Evolutionary conservation across 2,888 invertebrate genomes (phyloP), one percentile per base, ranked within the genome.

Genomic region (Hemicrepidius hirtus): DNA sequence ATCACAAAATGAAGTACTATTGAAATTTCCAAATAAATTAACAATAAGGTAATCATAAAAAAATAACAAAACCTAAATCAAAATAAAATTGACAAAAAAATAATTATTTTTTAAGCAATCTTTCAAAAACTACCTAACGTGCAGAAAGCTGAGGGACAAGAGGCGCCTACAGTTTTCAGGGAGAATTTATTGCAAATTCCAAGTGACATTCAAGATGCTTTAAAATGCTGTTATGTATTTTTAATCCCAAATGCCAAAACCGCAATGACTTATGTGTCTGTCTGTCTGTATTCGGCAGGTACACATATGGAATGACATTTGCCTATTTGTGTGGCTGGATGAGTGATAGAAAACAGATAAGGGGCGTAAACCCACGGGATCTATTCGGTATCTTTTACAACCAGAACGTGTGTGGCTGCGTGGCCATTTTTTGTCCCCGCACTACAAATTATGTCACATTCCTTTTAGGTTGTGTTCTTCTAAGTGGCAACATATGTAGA

Each of bases 281-380:
- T 57, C 35, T 18, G 57, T 35, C 16, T 57, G 18, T 32, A 12
- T 32, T 18, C 18, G 18, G 24, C 57, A 57, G 57, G 57, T 63
- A 46, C 46, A 44, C 16, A 35, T n/a, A n/a, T 32, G 5, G 18
- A 63, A 49, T 46, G 20, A 18, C 46, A 35, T 57, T 57, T 40
- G 62, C 41, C 72, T 59, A 68, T 72, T 44, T 80, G 81, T 81
- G 82, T 81, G 81, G 81, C 79, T 76, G 79, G 80, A 76, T 73
- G 79, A 82, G 76, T 81, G 83, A 83, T 80, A 79, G 79, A 82
- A 83, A 83, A 78, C 83, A 83, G 82, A 82, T 80, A 82, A 80
- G 82, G 83, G 83, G 83, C 83, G 83, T 84, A 78, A 81, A 75
- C 82, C 80, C 76, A 73, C 74, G 82, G 81, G 83, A 83, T 79